Conservation (phyloP, 2,113 vertebrate genomes). For the Lepus timidus region DNA sequence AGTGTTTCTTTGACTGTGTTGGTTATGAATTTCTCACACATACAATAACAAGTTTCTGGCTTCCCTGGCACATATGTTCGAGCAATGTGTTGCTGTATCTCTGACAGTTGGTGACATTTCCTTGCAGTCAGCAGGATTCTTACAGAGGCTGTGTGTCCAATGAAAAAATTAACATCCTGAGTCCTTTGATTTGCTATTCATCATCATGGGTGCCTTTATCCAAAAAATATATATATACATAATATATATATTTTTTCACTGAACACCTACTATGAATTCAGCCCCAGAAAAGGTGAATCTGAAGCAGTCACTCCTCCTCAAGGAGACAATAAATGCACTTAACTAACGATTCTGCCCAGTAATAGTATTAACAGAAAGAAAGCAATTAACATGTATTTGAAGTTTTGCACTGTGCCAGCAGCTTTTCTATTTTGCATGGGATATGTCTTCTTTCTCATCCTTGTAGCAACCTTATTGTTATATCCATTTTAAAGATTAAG, state of each 20-base stretch:
- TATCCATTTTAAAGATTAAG: slow-evolving; percentile 32
- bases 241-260: background rate
- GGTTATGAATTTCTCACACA: slow-evolving; percentile 75
- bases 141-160: slow-evolving; percentile 78
- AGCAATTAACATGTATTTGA: slow-evolving; percentile 25
- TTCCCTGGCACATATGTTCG: slow-evolving; percentile 80
- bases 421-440: background rate
- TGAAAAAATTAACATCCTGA: slow-evolving; percentile 78
- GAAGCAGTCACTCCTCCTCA: background rate
- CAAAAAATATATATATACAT: background rate
- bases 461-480: background rate
- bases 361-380: background rate
- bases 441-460: background rate
- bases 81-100: slow-evolving; percentile 81
- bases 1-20: slow-evolving; percentile 57
- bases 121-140: slow-evolving; percentile 76
- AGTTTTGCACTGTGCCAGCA: background rate
- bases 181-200: slow-evolving; percentile 63
- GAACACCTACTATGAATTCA: slow-evolving; percentile 45
- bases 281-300: background rate
- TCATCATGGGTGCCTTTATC: slow-evolving; percentile 69
- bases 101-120: slow-evolving; percentile 85
- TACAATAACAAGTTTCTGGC: slow-evolving; percentile 82
- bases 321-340: background rate
- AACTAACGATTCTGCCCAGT: background rate